Evolutionary conservation across 2,888 invertebrate genomes (phyloP).

Genomic region (Tipula vernalis): DNA sequence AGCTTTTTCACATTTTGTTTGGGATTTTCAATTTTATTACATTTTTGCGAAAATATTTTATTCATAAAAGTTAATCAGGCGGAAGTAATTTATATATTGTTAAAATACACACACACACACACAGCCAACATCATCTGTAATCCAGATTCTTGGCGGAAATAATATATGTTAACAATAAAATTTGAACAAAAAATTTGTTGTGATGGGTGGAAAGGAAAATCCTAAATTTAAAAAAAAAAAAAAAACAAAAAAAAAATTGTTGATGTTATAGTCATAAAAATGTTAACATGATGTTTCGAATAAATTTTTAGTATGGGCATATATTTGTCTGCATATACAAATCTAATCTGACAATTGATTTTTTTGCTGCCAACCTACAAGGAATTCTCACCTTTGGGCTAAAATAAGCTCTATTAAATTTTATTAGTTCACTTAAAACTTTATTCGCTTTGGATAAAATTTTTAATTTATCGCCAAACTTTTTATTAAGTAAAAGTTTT

Average conservation of each 20-base stretch:
- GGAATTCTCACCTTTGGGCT: neutral
- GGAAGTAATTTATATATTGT: neutral
- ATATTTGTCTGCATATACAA: neutral
- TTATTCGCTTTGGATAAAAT: neutral
- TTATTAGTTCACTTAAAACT: neutral
- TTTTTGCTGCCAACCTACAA: neutral
- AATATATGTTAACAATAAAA: neutral
- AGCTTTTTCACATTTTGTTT: neutral
- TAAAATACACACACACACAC: neutral
- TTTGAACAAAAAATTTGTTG: neutral
- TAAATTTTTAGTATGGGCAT: neutral
- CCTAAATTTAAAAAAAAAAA: neutral
- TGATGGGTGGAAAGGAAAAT: neutral
- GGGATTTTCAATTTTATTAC: neutral
- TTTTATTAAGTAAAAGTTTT: neutral
- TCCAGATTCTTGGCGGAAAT: neutral
- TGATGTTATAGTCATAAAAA: neutral
- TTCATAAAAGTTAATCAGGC: conserved; percentile 4
- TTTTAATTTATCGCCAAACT: neutral
- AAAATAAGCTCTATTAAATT: neutral
- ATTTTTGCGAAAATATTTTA: neutral
- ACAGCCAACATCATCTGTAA: neutral
- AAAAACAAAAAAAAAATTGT: too few species aligned
- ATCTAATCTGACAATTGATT: too few species aligned
- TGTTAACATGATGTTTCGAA: neutral